Evolutionary conservation across 2,888 invertebrate genomes (phyloP), one percentile per base, ranked within the genome.

Genomic region (Diabrotica balteata): DNA sequence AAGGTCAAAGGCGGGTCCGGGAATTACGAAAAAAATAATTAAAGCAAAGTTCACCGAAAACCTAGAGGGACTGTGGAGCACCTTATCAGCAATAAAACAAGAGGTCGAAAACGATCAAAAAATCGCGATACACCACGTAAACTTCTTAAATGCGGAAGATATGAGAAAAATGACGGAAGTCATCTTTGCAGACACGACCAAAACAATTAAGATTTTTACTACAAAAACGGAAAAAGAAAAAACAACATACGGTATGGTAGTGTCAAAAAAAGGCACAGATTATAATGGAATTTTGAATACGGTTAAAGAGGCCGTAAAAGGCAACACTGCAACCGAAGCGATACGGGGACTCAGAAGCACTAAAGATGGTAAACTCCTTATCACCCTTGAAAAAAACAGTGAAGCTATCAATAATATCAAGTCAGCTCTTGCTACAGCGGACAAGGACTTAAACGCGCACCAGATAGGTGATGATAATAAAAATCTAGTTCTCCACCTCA

Each of bases 321-420:
- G 43, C n/a, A 10, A 10, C 1, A n/a, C 42, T 8, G 8, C 53
- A 43, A 7, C 7, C 7, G 11, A 42, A 7, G 42, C 53, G 7
- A 53, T 65, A 7, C 46, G 55, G 17, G 8, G 22, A 3, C 22
- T 59, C 7, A 32, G 51, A 7, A 53, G 52, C 22, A 65, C 64
- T 0, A 64, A 11, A 32, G 64, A 58, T 8, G 64, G 59, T 1
- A 64, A 64, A 11, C 52, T 59, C 8, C 46, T 64, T 2, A 17
- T 59, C 7, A 64, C 59, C 4, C 7, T 53, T 45, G 64, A 59
- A 7, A 64, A 58, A 46, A n/a, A 64, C 8, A 44, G 46, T 7
- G 54, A 53, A 22, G 62, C 62, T 6, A 10, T 59, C 4, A 42
- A 7, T 17, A 46, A 8, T 22, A 53, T 53, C 9, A 42, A 17